phyloP scores from a whole-genome alignment of 2,797 vertebrate genomes.

The Columba guinea region DNA sequence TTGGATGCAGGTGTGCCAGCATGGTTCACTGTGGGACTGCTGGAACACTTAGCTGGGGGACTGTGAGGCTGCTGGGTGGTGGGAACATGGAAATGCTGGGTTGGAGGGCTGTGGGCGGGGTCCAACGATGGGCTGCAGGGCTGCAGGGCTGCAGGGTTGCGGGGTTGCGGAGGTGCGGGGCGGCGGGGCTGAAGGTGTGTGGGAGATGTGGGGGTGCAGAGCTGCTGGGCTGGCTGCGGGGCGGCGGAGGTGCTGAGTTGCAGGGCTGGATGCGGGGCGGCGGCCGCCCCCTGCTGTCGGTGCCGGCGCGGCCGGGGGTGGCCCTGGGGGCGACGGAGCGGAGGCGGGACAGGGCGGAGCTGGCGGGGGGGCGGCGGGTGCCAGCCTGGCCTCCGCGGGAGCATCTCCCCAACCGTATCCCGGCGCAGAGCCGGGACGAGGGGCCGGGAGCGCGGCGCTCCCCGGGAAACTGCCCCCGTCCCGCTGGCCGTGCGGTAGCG shows the following conservation, averaged over 20 bases:
- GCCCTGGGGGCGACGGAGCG: too few species aligned
- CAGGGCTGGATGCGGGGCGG: not conserved
- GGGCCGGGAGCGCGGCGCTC: not conserved
- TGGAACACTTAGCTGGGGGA: too few species aligned
- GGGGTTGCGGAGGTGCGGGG: not conserved
- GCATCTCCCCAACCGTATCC: not conserved
- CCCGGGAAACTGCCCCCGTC: not conserved
- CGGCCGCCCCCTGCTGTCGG: slow-evolving; percentile 16
- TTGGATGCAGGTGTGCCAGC: not conserved
- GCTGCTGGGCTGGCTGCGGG: not conserved
- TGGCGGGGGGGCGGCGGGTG: not conserved
- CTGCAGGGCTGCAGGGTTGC: not conserved
- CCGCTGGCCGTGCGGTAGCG: not conserved
- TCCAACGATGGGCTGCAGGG: not conserved
- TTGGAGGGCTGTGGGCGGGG: not conserved
- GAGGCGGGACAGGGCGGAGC: not conserved
- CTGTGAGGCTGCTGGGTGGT: not conserved
- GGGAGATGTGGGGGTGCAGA: rapidly evolving
- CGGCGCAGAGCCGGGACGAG: too few species aligned
- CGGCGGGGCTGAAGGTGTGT: too few species aligned
- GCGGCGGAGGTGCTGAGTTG: not conserved
- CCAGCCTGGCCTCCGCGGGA: not conserved
- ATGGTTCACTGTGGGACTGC: not conserved
- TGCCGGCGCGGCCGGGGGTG: not conserved
- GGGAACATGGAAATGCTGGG: not conserved